These are phyloP conservation scores for Atrina japonica DNA, from an alignment of 2,888 invertebrate species.

Conservation along the genomic window DNA sequence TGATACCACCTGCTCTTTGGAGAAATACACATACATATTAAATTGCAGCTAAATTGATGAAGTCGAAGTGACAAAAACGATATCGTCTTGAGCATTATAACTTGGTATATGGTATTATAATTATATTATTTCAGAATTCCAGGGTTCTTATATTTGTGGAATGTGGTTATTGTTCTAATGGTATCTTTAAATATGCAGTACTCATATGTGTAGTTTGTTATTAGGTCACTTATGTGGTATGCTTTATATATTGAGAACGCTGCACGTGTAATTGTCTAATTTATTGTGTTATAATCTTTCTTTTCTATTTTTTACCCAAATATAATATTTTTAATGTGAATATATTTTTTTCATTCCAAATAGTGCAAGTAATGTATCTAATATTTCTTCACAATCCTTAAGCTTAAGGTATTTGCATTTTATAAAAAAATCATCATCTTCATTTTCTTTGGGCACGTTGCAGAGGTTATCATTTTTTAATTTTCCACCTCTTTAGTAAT, in stretches of 20 bases:
- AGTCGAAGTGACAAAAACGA: no score
- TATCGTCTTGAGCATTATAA: no score
- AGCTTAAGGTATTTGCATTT: not conserved
- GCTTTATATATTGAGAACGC: slow-evolving; percentile 2
- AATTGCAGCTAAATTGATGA: no score
- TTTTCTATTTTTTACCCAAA: slow-evolving; percentile 1
- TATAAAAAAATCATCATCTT: not conserved
- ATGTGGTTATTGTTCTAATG: no score
- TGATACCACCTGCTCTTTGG: no score
- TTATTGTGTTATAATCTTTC: not conserved
- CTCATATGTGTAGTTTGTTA: no score
- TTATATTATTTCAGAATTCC: no score
- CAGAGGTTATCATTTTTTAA: not conserved
- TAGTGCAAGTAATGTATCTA: not conserved
- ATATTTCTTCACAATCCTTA: not conserved
- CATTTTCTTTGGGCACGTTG: not conserved
- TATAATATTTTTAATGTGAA: not conserved
- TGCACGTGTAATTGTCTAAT: not conserved
- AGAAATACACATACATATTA: no score
- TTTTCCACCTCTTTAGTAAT: slow-evolving; percentile 4
- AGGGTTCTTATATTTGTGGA: no score
- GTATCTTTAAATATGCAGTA: no score
- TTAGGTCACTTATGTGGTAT: not conserved
- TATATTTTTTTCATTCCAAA: not conserved
- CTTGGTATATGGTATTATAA: no score